These are phyloP conservation scores for Tenthredo mesomela DNA, from an alignment of 2,888 invertebrate species.

Conservation along the genomic window DNA sequence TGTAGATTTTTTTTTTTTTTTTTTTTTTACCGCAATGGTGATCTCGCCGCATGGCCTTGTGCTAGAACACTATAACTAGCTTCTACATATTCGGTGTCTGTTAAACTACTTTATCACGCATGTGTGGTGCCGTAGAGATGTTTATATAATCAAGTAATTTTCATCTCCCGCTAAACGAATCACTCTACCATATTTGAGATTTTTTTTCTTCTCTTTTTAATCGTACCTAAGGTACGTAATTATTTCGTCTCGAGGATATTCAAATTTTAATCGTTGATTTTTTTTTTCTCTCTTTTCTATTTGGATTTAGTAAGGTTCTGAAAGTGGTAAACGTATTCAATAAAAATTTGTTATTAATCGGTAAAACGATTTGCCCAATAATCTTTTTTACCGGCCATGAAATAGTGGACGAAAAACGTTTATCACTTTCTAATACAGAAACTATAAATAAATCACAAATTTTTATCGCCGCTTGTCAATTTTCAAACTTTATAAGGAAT, in stretches of 20 bases:
- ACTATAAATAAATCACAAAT: neutral
- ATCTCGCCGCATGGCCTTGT: slow-evolving; percentile 42
- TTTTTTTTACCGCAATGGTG: slow-evolving; percentile 26
- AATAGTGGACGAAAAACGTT: neutral
- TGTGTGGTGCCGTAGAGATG: neutral
- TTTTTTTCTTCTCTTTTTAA: neutral
- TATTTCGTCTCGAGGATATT: neutral
- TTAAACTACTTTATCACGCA: slow-evolving; percentile 40
- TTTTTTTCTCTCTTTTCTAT: neutral
- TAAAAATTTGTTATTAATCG: neutral
- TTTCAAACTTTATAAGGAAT: neutral
- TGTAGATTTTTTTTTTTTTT: neutral
- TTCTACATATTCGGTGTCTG: slow-evolving; percentile 39
- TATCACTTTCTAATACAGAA: neutral
- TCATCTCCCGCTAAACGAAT: neutral
- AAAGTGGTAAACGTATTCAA: neutral
- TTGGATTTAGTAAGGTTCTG: neutral
- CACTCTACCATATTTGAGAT: neutral
- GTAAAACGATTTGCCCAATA: neutral
- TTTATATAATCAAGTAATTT: slow-evolving; percentile 44
- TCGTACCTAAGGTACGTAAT: neutral
- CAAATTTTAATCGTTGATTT: neutral
- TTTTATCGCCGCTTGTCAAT: neutral
- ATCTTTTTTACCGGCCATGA: neutral
- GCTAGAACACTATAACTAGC: slow-evolving; percentile 30